Evolutionary conservation across 2,888 invertebrate species (phyloP).

Genomic region (Apodemia duryi): DNA sequence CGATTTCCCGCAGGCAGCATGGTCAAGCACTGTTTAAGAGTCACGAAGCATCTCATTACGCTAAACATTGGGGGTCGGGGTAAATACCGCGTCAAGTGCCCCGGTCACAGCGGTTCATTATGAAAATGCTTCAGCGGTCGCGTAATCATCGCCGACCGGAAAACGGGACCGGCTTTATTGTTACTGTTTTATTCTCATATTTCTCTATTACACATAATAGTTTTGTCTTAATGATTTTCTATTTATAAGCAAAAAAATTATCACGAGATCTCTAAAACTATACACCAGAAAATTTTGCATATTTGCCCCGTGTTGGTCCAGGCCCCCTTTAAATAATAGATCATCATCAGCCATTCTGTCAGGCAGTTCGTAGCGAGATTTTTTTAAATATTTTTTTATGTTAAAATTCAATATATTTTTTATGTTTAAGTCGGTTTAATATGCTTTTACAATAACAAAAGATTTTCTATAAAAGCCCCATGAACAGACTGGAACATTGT

Average conservation of each 20-base stretch:
- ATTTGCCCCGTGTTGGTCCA: no score
- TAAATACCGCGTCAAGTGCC: conserved; percentile 5
- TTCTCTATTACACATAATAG: neutral
- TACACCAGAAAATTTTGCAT: no score
- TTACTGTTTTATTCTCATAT: neutral
- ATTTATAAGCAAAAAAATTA: no score
- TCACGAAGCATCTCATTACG: conserved; percentile 13
- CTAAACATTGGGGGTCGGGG: conserved; percentile 4
- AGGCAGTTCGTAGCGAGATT: no score
- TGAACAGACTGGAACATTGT: neutral
- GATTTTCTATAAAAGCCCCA: neutral
- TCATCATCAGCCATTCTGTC: no score
- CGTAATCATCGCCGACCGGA: conserved; percentile 5
- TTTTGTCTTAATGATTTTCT: neutral
- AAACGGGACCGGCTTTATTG: neutral
- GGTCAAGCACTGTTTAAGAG: conserved; percentile 8
- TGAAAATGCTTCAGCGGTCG: conserved; percentile 2
- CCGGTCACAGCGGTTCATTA: conserved; percentile 8
- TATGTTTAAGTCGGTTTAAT: neutral
- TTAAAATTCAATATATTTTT: no score
- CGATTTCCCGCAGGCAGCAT: neutral
- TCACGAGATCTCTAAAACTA: no score
- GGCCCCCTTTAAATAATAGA: no score
- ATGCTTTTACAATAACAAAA: neutral
- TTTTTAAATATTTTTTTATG: no score